Percentiles rank a stretch among this genome's conserved stretches.
Conservation (phyloP, 1,140 invertebrate genomes). For the Anadara kagoshimensis region DNA sequence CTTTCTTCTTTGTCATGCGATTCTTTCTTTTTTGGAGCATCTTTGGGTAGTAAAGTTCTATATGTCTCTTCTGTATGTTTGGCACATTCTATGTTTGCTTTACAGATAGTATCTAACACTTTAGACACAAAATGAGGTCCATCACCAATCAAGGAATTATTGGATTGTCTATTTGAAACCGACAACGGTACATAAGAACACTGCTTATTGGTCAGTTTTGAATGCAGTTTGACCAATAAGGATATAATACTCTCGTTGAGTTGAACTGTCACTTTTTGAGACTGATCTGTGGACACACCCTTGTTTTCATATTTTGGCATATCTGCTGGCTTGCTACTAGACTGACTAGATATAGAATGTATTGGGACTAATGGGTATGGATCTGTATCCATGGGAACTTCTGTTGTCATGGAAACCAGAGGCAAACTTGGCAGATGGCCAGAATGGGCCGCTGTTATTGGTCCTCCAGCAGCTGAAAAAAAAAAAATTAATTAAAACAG, state of each 20-base stretch:
- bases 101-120: conserved; percentile 75
- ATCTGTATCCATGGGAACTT: conserved; percentile 23
- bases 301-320: conserved; percentile 57
- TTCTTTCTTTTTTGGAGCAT: conserved; percentile 33
- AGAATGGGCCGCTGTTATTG: conserved; percentile 63
- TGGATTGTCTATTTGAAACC: conserved; percentile 32
- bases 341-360: conserved; percentile 37
- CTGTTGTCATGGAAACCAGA: conserved; percentile 28
- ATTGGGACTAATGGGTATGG: conserved; percentile 36
- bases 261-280: conserved; percentile 39
- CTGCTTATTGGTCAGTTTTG: conserved; percentile 87
- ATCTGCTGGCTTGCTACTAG: conserved; percentile 25
- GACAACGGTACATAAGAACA: conserved; percentile 77
- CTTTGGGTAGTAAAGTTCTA: conserved; percentile 42
- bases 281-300: conserved; percentile 52
- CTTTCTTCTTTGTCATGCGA: conserved; percentile 48
- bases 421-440: conserved; percentile 50
- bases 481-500: neutral
- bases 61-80: conserved; percentile 74
- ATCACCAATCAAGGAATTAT: conserved; percentile 80
- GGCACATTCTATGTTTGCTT: conserved; percentile 77
- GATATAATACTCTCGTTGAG: conserved; percentile 93
- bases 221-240: conserved; percentile 92
- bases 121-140: conserved; percentile 90
- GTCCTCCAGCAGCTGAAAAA: conserved; percentile 57